Base-by-base conservation (phyloP, 2,113 vertebrate genomes). In the Monarcha castaneiventris region DNA sequence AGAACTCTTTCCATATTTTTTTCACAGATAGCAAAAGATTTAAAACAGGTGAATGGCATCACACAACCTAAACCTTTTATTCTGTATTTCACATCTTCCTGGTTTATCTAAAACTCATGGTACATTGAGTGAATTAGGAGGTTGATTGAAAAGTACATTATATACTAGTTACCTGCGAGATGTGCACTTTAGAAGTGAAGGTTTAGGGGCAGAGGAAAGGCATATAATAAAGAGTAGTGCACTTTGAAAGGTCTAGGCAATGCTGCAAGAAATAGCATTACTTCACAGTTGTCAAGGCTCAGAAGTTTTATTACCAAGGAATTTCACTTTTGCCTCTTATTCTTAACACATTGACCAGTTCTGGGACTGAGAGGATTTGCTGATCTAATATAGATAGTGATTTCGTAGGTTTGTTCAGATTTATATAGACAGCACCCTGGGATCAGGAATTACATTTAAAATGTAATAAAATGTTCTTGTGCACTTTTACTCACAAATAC, bases 341-440 rank as follows among this genome's bases (percentile, higher is more conserved):
- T 98, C 97, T 97, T 97, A 98, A 94, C 97, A 97, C 95, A 96
- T 86, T 97, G 97, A 96, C 97, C 93, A 97, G 97, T 97, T 90
- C 97, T 91, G 96, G 97, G 97, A 96, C 97, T 95, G 96, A 97
- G 97, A 97, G 97, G 97, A 98, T 98, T 98, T 98, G 98, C 98
- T 98, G 98, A 98, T 98, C 98, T 98, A 98, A 98, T 98, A 98
- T 98, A 98, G 98, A 98, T 98, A 98, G 97, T 27, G 96, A 98
- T 98, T 98, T 97, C 75, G 96, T 97, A 97, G 92, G 98, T 98
- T 98, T 98, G 98, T 98, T 98, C 97, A 98, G 98, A 98, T 98
- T 98, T 98, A 98, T 98, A 98, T 92, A 97, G 97, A 97, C 97
- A 98, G 98, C 97, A 97, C 91, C 97, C 89, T 95, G 97, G 97